These are phyloP conservation scores for Drosophila colorata DNA, from an alignment of 2,888 invertebrate genomes.

Conservation along the genomic window DNA sequence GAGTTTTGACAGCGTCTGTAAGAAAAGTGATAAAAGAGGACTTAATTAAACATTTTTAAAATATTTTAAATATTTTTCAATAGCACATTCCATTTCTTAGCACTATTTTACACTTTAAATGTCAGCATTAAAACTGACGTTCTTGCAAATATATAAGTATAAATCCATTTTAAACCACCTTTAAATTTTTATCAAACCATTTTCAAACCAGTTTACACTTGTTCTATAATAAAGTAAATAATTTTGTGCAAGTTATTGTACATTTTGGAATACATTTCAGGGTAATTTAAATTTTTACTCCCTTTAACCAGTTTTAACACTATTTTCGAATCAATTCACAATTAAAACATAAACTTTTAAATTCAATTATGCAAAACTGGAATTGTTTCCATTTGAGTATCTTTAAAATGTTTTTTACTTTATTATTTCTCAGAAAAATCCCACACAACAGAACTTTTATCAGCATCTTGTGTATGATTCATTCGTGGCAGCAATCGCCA, in stretches of 20 bases:
- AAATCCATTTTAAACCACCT: too few species aligned
- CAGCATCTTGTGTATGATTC: conserved; percentile 40
- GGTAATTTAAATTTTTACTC: too few species aligned
- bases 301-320: too few species aligned
- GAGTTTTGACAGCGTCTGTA: conserved; percentile 32
- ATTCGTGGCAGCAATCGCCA: conserved; percentile 11
- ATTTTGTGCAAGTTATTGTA: too few species aligned
- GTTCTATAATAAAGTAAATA: too few species aligned
- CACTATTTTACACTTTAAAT: too few species aligned
- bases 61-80: background rate
- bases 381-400: background rate
- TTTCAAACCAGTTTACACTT: too few species aligned
- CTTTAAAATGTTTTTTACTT: background rate
- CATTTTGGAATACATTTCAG: too few species aligned
- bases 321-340: background rate
- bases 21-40: conserved; percentile 2
- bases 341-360: background rate
- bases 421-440: background rate
- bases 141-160: too few species aligned
- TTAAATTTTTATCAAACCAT: too few species aligned
- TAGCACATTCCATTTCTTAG: too few species aligned
- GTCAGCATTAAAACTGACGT: too few species aligned
- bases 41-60: background rate
- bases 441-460: conserved; percentile 13
- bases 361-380: background rate